Base-by-base conservation (phyloP, 2,888 invertebrate species). In the Agrotis clavis region DNA sequence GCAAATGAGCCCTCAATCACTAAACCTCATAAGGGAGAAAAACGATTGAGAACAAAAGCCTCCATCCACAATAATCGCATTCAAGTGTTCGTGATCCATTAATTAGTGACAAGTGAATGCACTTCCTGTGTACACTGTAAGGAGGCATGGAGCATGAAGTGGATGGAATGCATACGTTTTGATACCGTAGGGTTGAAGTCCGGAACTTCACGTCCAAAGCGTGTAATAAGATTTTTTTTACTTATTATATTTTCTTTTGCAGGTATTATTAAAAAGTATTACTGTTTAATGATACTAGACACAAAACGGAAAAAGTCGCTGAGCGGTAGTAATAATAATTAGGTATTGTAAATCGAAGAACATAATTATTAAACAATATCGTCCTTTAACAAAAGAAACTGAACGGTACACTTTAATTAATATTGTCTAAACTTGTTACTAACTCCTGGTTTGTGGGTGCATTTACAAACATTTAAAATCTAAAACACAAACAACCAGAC, bases 101-200 rank as follows among this genome's bases (percentile, higher is more conserved):
- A 91, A 92, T 92, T 90, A 91, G 86, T 83, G 84, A 82, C 89
- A 87, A 86, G 86, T 84, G 88, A 88, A 87, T 91, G 90, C 92
- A 91, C 86, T 89, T 88, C 84, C 84, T 85, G 83, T 81, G 81
- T 82, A 75, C 77, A 73, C 71, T 59, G 65, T 69, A 67, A 61
- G 14, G 7, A 1, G 0, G 7, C 59, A 63, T 9, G 41, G 65
- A 80, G 19, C 56, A 59, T 7, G 19, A 25, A 74, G 19, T 0
- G 0, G 41, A 65, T 73, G 79, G 69, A 80, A 30, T 14, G 54
- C 4, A 7, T 35, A 35, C 35, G 30, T 30, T 35, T 35, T 35
- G 35, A 35, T 7, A 35, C 1, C 35, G 7, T 14, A 56, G 60
- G 0, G 6, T 14, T 13, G 2, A 3, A 18, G 19, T 35, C 35